Conservation (phyloP, 2,797 vertebrate species). For the Poeciliopsis gracilis region DNA sequence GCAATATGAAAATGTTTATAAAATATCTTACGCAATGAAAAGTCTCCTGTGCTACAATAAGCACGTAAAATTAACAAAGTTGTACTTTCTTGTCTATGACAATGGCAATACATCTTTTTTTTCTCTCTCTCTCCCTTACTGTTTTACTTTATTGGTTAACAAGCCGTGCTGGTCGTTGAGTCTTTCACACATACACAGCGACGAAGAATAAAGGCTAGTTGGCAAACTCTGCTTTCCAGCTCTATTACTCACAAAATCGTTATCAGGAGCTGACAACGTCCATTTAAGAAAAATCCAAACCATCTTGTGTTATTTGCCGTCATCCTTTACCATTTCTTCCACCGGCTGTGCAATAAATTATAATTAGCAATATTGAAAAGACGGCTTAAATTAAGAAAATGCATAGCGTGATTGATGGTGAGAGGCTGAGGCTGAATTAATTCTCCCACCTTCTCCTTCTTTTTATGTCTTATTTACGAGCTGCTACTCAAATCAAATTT, state of each 20-base stretch:
- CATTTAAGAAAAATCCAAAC: neutral
- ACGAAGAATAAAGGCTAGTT: neutral
- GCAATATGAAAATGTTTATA: neutral
- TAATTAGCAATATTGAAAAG: neutral
- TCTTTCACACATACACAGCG: neutral
- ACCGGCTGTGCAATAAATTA: neutral
- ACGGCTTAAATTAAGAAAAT: neutral
- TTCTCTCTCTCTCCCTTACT: neutral
- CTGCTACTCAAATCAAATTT: neutral
- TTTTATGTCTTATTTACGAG: neutral
- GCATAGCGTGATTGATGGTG: neutral
- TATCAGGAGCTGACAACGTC: neutral
- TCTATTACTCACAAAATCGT: neutral
- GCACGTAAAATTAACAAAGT: neutral
- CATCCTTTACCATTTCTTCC: neutral
- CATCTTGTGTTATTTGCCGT: neutral
- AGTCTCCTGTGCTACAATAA: neutral
- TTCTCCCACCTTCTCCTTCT: neutral
- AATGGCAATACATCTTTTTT: neutral
- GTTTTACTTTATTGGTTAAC: neutral
- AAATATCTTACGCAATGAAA: neutral
- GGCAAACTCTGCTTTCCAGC: neutral
- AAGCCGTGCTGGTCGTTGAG: neutral
- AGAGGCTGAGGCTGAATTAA: conserved; percentile 2
- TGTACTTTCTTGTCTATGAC: neutral